Evolutionary conservation across 1,140 invertebrate genomes (phyloP).

Genomic region (Hyles euphorbiae): DNA sequence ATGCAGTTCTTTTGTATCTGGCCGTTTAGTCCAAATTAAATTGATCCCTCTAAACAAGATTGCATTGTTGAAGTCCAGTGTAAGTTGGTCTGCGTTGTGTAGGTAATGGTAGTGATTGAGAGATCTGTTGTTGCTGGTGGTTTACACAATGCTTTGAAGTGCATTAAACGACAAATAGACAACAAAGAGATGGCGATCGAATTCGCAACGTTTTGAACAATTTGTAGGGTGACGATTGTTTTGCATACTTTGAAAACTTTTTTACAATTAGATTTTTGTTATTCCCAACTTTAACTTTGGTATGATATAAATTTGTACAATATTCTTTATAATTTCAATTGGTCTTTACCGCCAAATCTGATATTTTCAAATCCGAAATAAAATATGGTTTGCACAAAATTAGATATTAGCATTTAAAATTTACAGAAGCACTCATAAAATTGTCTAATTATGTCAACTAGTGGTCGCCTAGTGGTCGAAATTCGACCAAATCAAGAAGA

Average conservation of each 20-base stretch:
- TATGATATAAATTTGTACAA: too few species aligned
- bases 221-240: conserved; percentile 30
- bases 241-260: conserved; percentile 3
- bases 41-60: conserved; percentile 13
- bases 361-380: too few species aligned
- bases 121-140: conserved; percentile 12
- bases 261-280: too few species aligned
- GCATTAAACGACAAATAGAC: conserved; percentile 38
- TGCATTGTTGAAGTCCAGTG: conserved; percentile 10
- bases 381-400: too few species aligned
- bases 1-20: conserved; percentile 16
- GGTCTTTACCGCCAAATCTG: too few species aligned
- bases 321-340: too few species aligned
- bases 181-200: conserved; percentile 49
- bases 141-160: conserved; percentile 26
- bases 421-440: too few species aligned
- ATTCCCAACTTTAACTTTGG: too few species aligned
- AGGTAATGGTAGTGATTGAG: conserved; percentile 12
- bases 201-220: conserved; percentile 37
- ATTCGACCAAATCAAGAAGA: too few species aligned
- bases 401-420: too few species aligned
- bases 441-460: too few species aligned
- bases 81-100: conserved; percentile 15
- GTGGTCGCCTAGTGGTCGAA: too few species aligned
- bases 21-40: conserved; percentile 9